phyloP scores from a whole-genome alignment of 2,888 invertebrate genomes.

The Dione vanillae region DNA sequence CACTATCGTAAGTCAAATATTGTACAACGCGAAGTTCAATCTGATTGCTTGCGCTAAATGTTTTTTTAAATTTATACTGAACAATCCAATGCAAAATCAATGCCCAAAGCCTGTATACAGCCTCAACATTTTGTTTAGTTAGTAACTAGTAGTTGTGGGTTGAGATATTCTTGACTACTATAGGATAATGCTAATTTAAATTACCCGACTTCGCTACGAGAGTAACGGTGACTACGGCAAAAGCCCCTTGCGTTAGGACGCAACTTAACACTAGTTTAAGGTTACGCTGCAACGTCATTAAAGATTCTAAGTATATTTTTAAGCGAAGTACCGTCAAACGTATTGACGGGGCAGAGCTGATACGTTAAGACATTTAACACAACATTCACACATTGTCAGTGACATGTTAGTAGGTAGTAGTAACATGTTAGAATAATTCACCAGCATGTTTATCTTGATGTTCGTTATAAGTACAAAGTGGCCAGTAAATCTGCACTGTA shows the following conservation, averaged over 20 bases:
- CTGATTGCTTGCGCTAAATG: too few species aligned
- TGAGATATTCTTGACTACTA: background rate
- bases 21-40: too few species aligned
- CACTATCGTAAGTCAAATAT: too few species aligned
- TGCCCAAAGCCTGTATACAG: too few species aligned
- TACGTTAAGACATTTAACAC: too few species aligned
- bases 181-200: conserved; percentile 1
- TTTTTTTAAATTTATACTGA: too few species aligned
- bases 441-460: background rate
- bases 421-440: background rate
- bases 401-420: background rate
- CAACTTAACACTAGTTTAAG: background rate
- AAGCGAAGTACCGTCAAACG: too few species aligned
- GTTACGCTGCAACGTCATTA: background rate
- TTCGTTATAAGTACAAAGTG: background rate
- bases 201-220: background rate
- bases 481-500: background rate
- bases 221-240: background rate
- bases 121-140: too few species aligned
- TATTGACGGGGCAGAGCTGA: too few species aligned
- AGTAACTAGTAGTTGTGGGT: too few species aligned
- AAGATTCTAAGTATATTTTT: background rate
- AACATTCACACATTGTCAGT: background rate
- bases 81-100: too few species aligned
- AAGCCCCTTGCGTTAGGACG: background rate